Base-by-base conservation (phyloP, 2,113 vertebrate genomes). In the Callocephalon fimbriatum region DNA sequence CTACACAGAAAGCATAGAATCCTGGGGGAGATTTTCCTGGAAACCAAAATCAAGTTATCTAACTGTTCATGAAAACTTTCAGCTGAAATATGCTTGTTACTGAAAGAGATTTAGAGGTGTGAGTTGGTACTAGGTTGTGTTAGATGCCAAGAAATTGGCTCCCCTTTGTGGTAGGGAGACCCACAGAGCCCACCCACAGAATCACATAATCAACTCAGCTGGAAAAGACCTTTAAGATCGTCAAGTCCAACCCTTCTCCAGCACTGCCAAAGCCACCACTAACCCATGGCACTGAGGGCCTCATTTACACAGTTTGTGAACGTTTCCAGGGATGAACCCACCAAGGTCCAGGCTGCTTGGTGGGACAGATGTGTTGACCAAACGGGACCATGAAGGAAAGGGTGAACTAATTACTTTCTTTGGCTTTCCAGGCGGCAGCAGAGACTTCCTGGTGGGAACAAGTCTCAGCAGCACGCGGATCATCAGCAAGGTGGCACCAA, bases 371-470 rank as follows among this genome's bases (percentile, higher is more conserved):
- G 8, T 22, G 44, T 27, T 91, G 47, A 25, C 45, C 67, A 27
- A 72, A 42, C 4, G 23, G 18, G 31, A 19, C 21, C 10, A 6
- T 0, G 2, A 12, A 44, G 47, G 47, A 67, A 37, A 29, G 31
- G 22, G 2, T 59, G 10, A 47, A 54, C 19, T 93, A 58, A 56
- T 0, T 0, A 27, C 10, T 88, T 31, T 1, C 15, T 77, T 95
- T 78, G 80, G 7, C 48, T 95, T 98, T 98, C 47, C 97, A 99
- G 99, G 98, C 98, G 98, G 97, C 99, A 99, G 88, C 99, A 99
- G 96, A 98, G 99, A 94, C 94, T 98, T 71, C 98, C 98, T 1
- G 97, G 98, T 4, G 98, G 98, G 11, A 99, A 98, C 74, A 99
- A 99, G 91, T 97, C 98, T 45, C 98, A 98, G 26, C 98, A 97